Evolutionary conservation across 2,888 invertebrate species (phyloP), one percentile per base, ranked within the genome.

Genomic region (Mechanitis mazaeus): DNA sequence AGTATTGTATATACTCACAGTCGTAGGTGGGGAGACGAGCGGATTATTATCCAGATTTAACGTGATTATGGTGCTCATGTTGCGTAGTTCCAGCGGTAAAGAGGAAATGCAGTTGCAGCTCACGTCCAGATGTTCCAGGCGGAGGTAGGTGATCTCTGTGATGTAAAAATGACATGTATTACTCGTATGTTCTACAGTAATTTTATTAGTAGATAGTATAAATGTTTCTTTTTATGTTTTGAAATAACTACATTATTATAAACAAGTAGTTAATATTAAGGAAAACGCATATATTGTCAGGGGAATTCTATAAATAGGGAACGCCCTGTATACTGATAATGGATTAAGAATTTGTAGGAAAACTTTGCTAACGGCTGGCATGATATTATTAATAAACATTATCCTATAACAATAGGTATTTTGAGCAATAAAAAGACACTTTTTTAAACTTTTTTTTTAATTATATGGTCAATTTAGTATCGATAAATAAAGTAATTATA

Each of bases 101-200:
- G 94, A 94, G 61, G 96, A 94, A 83, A 98, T 97, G 76, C 96
- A 93, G 89, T 98, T 98, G 80, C 95, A 94, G 85, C 97, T 95
- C 74, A 98, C 94, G 86, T 98, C 97, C 84, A 98, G 91, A 81
- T 94, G 93, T 72, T 94, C 93, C 75, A 98, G 92, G 70, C 94
- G 93, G 75, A 98, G 92, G 87, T 95, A 95, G 74, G 97, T 96
- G 77, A 98, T 92, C 91, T 97, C 97, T 95, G 89, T 28, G 50
- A 31, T 31, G 31, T 31, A 31, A 31, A 11, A 12, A 11, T 50
- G 2, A 9, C 50, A 31, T 50, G 31, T 20, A 20, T 20, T 20
- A 20, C 20, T 20, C 20, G 20, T 20, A 20, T 20, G 20, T 20
- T 20, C 1, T 20, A 20, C 20, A 20, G 0, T 20, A 20, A 5